phyloP scores from a whole-genome alignment of 2,888 invertebrate genomes.

The Cybosia mesomella region DNA sequence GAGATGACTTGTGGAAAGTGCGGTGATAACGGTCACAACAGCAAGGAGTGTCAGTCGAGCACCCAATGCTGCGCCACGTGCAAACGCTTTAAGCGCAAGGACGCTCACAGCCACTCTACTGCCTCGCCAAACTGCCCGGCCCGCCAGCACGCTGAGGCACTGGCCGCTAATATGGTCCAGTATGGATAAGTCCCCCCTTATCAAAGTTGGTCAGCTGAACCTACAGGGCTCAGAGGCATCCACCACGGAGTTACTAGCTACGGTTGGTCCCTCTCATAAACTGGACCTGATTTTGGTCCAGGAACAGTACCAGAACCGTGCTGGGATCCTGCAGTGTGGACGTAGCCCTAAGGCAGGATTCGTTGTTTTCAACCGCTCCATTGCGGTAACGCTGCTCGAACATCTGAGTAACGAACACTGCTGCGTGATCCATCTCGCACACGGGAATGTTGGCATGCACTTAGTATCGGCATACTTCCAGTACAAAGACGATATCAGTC shows the following conservation, averaged over 20 bases:
- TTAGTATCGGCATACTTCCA: background rate
- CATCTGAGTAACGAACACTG: slow-evolving; percentile 3
- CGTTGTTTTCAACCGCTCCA: background rate
- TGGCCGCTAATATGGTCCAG: background rate
- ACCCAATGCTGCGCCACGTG: slow-evolving; percentile 48
- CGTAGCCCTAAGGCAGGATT: background rate
- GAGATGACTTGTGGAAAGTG: slow-evolving; percentile 38
- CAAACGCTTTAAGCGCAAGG: slow-evolving; percentile 28
- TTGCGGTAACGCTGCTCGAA: background rate
- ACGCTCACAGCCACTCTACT: slow-evolving; percentile 28
- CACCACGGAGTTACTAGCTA: slow-evolving; percentile 32
- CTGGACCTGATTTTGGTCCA: slow-evolving; percentile 47
- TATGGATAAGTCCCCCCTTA: slow-evolving; percentile 22
- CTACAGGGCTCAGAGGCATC: slow-evolving; percentile 35
- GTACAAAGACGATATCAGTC: background rate
- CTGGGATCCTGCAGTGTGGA: background rate
- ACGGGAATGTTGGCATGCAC: background rate
- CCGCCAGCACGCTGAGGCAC: slow-evolving; percentile 30
- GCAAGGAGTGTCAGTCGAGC: slow-evolving; percentile 20
- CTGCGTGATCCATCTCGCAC: background rate
- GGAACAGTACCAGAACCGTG: slow-evolving; percentile 38
- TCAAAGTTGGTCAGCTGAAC: slow-evolving; percentile 45
- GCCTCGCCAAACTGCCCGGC: slow-evolving; percentile 39
- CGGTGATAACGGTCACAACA: slow-evolving; percentile 23
- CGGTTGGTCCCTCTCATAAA: slow-evolving; percentile 23